Percentiles rank a stretch among this genome's conserved stretches.
These are phyloP conservation scores for Copsychus sechellarum DNA, from an alignment of 2,113 vertebrate genomes.

Conservation along the genomic window DNA sequence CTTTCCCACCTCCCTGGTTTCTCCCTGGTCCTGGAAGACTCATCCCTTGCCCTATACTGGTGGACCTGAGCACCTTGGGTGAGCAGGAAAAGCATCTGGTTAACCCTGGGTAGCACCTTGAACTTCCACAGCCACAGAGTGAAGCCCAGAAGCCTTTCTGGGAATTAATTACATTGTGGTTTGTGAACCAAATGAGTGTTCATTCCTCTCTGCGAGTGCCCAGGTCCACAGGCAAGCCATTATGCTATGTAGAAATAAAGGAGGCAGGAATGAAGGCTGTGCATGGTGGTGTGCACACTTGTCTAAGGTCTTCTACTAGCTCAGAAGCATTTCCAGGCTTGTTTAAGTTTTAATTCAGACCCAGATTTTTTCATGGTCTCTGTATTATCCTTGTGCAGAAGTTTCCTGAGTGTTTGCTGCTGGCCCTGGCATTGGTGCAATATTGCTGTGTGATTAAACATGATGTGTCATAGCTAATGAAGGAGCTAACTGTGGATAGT, in stretches of 20 bases:
- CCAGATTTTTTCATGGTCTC: background rate
- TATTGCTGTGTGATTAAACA: background rate
- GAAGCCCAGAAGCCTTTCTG: background rate
- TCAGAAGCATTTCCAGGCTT: background rate
- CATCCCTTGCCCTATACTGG: rapidly evolving
- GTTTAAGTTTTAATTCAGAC: background rate
- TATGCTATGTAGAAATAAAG: background rate
- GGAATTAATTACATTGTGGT: background rate
- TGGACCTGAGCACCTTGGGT: background rate
- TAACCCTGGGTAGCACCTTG: background rate
- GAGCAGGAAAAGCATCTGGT: background rate
- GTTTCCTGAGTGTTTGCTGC: background rate
- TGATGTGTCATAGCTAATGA: background rate
- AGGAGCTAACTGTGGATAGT: background rate
- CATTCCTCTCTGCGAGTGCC: background rate
- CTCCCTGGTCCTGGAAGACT: background rate
- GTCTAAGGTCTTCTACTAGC: background rate
- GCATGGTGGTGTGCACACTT: background rate
- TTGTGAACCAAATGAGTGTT: background rate
- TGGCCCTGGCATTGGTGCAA: background rate
- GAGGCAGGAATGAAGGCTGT: background rate
- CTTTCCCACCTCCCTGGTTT: background rate
- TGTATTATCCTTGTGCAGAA: background rate
- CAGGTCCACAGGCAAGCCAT: background rate
- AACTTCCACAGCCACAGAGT: background rate